A percentile compares a stretch with the other conserved stretches of the same genome.
phyloP scores from a whole-genome alignment of 2,797 vertebrate species.

The Scleropages formosus region DNA sequence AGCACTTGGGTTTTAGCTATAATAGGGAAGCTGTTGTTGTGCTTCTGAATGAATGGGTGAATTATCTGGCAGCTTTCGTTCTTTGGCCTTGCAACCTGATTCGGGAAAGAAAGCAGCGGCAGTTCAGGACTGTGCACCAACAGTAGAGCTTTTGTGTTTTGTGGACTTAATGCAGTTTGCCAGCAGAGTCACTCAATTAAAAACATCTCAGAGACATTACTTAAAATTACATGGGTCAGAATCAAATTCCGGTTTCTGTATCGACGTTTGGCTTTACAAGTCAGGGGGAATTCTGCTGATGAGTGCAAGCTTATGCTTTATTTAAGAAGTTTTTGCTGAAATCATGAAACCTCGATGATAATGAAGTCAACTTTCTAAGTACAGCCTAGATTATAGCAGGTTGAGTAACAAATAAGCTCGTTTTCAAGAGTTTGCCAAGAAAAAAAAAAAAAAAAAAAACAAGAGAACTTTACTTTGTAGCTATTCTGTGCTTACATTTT shows the following conservation, averaged over 20 bases:
- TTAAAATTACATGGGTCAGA: slow-evolving; percentile 35
- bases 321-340: slow-evolving; percentile 43
- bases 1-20: slow-evolving; percentile 2
- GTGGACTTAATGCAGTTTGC: slow-evolving; percentile 45
- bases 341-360: slow-evolving; percentile 33
- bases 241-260: slow-evolving; percentile 44
- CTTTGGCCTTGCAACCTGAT: slow-evolving; percentile 29
- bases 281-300: slow-evolving; percentile 41
- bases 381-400: slow-evolving; percentile 4
- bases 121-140: not conserved
- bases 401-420: slow-evolving; percentile 1
- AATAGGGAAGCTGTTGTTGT: slow-evolving; percentile 1
- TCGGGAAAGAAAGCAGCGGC: slow-evolving; percentile 19
- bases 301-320: slow-evolving; percentile 25
- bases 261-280: slow-evolving; percentile 36
- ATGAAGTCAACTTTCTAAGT: slow-evolving; percentile 28
- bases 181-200: slow-evolving; percentile 41
- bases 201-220: slow-evolving; percentile 39
- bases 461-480: too few relatives aligned
- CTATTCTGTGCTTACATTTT: too few relatives aligned
- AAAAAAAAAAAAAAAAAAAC: too few relatives aligned
- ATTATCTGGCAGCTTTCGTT: slow-evolving; percentile 31
- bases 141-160: slow-evolving; percentile 36
- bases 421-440: too few relatives aligned
- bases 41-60: slow-evolving; percentile 39